Conservation (phyloP, 2,888 invertebrate genomes). For the Ethmia dodecea region DNA sequence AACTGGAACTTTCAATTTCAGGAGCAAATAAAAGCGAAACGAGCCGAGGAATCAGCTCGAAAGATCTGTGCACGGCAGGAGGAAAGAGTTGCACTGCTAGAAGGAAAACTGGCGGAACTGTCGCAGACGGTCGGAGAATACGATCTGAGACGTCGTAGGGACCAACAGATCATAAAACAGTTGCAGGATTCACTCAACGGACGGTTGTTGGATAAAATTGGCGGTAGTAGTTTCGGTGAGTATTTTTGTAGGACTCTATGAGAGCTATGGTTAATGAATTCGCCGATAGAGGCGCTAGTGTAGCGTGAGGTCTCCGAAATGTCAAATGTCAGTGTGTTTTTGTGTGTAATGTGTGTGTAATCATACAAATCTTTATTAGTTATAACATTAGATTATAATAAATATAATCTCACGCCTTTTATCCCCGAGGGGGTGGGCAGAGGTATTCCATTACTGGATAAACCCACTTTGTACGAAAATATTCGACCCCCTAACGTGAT, state of each 20-base stretch:
- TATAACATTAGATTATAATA: background rate
- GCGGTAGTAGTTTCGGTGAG: constrained; percentile 6
- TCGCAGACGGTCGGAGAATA: constrained; percentile 88
- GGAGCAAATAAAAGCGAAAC: constrained; percentile 84
- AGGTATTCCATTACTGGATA: no score
- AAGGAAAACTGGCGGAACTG: constrained; percentile 86
- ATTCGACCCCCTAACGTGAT: no score
- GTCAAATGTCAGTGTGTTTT: background rate
- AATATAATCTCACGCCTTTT: no score
- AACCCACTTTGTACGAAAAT: no score
- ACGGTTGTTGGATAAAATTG: constrained; percentile 42
- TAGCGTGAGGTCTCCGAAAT: background rate
- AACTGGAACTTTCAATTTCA: constrained; percentile 22
- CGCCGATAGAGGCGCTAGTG: background rate
- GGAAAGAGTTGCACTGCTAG: constrained; percentile 85
- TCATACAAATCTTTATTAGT: background rate
- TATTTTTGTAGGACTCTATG: background rate
- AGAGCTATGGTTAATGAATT: background rate
- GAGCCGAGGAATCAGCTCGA: constrained; percentile 84
- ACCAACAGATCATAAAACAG: constrained; percentile 84
- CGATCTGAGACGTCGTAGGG: constrained; percentile 83
- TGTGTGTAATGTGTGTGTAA: no score
- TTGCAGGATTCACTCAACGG: constrained; percentile 72
- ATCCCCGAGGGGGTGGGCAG: no score
- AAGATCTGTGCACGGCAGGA: constrained; percentile 84